Percentiles rank a stretch among this genome's conserved stretches.
Evolutionary conservation across 2,797 vertebrate genomes (phyloP).

Genomic region (Pseudochirops corinnae): DNA sequence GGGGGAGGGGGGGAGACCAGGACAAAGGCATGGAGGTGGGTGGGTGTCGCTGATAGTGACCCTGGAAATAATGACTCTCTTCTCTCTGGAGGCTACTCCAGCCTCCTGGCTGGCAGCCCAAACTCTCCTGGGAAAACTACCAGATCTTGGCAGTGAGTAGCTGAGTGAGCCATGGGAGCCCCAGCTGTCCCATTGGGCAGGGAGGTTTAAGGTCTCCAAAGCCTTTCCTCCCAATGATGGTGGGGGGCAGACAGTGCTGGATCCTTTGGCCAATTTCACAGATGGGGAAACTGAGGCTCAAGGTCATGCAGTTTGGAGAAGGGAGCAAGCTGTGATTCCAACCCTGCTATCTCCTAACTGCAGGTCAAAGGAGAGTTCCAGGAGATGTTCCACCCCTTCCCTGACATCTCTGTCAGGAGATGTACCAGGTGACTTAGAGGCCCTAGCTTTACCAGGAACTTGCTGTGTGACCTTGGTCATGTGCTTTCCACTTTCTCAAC

Average conservation of each 20-base stretch:
- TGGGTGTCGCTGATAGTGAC: neutral
- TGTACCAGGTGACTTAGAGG: no score
- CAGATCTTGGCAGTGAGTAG: neutral
- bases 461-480: neutral
- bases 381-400: neutral
- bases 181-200: neutral
- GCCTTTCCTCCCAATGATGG: neutral
- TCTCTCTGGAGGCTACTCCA: neutral
- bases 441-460: neutral
- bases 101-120: neutral
- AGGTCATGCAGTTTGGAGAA: neutral
- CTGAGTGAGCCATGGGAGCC: neutral
- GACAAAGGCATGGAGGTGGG: neutral
- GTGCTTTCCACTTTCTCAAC: neutral
- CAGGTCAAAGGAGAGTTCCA: neutral
- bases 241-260: neutral
- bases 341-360: neutral
- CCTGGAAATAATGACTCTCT: neutral
- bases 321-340: neutral
- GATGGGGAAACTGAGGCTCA: neutral
- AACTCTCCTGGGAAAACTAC: neutral
- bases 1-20: neutral
- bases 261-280: neutral
- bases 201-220: neutral
- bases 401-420: neutral